Percentiles rank a stretch among this genome's conserved stretches.
Conservation (phyloP, 1,140 invertebrate species). For the Ostrea edulis region DNA sequence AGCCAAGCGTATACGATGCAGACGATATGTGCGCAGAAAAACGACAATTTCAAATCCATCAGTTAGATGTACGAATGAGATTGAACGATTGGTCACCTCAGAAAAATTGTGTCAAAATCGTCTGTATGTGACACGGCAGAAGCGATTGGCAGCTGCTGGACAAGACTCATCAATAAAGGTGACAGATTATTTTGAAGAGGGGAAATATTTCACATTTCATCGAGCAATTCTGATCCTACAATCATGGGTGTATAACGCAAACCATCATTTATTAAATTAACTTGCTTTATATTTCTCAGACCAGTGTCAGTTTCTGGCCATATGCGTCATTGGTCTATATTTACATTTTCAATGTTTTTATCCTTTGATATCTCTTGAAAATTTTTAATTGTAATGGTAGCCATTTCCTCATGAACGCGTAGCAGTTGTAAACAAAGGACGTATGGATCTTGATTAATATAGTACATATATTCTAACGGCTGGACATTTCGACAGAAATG, state of each 20-base stretch:
- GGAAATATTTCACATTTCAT: conserved; percentile 9
- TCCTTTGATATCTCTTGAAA: too few species aligned
- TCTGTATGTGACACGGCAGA: conserved; percentile 1
- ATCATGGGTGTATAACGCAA: not conserved
- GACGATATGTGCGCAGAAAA: conserved; percentile 23
- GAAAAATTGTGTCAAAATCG: conserved; percentile 27
- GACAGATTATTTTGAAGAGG: conserved; percentile 1
- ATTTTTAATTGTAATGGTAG: too few species aligned
- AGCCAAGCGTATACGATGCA: conserved; percentile 23
- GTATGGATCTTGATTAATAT: too few species aligned
- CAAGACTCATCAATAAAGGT: conserved; percentile 24
- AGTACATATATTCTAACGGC: too few species aligned
- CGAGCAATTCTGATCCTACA: not conserved
- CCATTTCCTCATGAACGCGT: too few species aligned
- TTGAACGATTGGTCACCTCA: conserved; percentile 21
- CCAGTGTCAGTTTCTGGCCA: too few species aligned
- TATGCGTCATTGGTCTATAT: too few species aligned
- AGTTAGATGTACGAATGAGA: conserved; percentile 14
- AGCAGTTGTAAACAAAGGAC: too few species aligned
- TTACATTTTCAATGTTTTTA: too few species aligned
- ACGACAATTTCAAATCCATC: conserved; percentile 37
- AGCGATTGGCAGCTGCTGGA: conserved; percentile 18
- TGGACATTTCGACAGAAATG: too few species aligned
- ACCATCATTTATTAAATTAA: not conserved
- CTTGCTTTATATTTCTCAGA: too few species aligned